Base-by-base conservation (phyloP, 2,888 invertebrate species). In the Nomada fabriciana region DNA sequence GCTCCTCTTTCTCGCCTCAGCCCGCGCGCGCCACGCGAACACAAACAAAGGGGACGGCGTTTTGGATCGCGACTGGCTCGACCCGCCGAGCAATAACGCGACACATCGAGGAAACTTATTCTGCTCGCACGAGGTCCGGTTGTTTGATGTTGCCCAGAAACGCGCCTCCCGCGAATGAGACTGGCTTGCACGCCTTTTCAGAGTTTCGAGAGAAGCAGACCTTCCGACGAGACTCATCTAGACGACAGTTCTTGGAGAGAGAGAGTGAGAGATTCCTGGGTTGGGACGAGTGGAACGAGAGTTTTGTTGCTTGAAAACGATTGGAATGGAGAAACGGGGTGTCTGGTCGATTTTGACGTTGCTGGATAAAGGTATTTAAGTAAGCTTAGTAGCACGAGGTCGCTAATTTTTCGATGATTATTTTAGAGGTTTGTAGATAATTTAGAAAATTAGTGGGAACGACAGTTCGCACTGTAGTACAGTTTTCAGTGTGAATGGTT, bases 1-100 rank as follows among this genome's bases (percentile, higher is more conserved):
- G 76, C 88, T 88, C 87, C 88, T 88, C 88, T 88, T 88, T 88
- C 88, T 88, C 85, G 59, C 85, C 81, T 83, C 36, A 7, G 61
- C 73, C 60, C 59, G 61, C 70, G 65, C 59, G 15, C 74, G 52
- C 75, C 60, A 42, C 69, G 50, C 36, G n/a, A 74, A 73, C 64
- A 78, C 86, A 88, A 88, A 88, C 87, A 86, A 83, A 88, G 86
- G 86, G 73, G 73, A 70, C 60, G 50, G 53, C 70, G 63, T 67
- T 68, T 82, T 59, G 63, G 73, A 74, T 74, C 82, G 52, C 74
- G 43, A 60, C 23, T 52, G 57, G 23, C 59, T 43, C 36, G 13
- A 29, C 47, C 23, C 2, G 13, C 43, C 55, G 53, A 11, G 67
- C 63, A 72, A 72, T 68, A 68, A 71, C 67, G 67, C 67, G 50